Conservation (phyloP, 2,113 vertebrate species). For the Seriola aureovittata region DNA sequence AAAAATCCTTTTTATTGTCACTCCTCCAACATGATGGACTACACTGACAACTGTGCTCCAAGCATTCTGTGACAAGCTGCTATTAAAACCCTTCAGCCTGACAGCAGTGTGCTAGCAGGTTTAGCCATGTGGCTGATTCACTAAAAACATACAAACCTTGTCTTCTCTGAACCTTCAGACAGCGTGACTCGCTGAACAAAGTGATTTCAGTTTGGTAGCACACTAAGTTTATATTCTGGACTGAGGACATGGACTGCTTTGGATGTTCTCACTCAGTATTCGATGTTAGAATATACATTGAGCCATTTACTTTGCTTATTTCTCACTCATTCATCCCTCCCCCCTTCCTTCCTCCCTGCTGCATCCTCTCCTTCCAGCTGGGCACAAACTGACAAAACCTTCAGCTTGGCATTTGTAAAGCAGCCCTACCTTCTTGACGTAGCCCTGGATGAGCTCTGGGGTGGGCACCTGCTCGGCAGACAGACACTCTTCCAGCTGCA, state of each 20-base stretch:
- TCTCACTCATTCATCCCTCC: background rate
- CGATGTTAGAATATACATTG: background rate
- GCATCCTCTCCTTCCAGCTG: slow-evolving; percentile 15
- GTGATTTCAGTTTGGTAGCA: background rate
- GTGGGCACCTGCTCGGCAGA: slow-evolving; percentile 88
- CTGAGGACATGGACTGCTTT: background rate
- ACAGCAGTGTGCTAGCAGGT: slow-evolving; percentile 29
- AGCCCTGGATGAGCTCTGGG: slow-evolving; percentile 92
- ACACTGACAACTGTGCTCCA: slow-evolving; percentile 9
- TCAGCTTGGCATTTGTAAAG: slow-evolving; percentile 22
- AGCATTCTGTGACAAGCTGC: slow-evolving; percentile 18
- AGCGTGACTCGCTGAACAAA: slow-evolving; percentile 7
- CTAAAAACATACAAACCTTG: slow-evolving; percentile 13
- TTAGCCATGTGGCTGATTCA: background rate
- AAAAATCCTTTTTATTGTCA: slow-evolving; percentile 5
- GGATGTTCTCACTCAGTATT: background rate
- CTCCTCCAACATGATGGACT: slow-evolving; percentile 4
- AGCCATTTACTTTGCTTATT: no score
- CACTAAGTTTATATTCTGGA: background rate
- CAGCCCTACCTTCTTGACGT: slow-evolving; percentile 93
- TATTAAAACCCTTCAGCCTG: slow-evolving; percentile 32
- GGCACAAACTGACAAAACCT: slow-evolving; percentile 30
- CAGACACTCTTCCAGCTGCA: slow-evolving; percentile 92
- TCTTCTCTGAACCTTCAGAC: slow-evolving; percentile 9
- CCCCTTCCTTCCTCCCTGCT: background rate